Conservation (phyloP, 2,797 vertebrate genomes). For the Thaleichthys pacificus region DNA sequence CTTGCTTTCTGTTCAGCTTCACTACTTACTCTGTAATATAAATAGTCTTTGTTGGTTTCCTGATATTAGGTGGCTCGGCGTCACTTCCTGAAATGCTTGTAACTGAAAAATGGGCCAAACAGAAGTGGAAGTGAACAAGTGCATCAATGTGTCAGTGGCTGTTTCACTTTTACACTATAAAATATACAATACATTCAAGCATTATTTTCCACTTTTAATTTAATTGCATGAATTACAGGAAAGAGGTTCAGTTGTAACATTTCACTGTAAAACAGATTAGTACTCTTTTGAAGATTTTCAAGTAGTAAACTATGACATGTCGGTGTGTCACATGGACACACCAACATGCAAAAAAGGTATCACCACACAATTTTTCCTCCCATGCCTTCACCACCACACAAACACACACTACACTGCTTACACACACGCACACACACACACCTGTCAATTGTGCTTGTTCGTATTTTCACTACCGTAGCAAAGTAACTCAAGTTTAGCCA, state of each 20-base stretch:
- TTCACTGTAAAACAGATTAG: no score
- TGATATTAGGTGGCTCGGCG: slow-evolving; percentile 68
- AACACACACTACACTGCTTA: not conserved
- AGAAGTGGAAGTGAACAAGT: slow-evolving; percentile 17
- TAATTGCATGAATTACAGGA: no score
- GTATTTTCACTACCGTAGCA: slow-evolving; percentile 51
- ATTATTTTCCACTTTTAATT: not conserved
- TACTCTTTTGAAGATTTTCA: no score
- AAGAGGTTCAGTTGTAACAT: no score
- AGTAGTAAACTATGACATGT: no score
- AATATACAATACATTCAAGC: not conserved
- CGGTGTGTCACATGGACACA: no score
- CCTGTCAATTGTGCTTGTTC: slow-evolving; percentile 33
- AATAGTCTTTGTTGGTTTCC: slow-evolving; percentile 77
- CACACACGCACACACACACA: slow-evolving; percentile 1
- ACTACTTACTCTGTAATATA: slow-evolving; percentile 57
- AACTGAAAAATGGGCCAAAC: slow-evolving; percentile 55
- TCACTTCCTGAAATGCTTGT: slow-evolving; percentile 79
- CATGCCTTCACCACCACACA: not conserved
- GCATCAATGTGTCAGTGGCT: not conserved
- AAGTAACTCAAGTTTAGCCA: not conserved
- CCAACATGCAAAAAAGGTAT: no score
- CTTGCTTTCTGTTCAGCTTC: slow-evolving; percentile 40
- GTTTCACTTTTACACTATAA: not conserved
- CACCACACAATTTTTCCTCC: no score